A percentile compares a stretch with the other conserved stretches of the same genome.
Evolutionary conservation across 2,113 vertebrate genomes (phyloP).

Genomic region (Terrapene triunguis): DNA sequence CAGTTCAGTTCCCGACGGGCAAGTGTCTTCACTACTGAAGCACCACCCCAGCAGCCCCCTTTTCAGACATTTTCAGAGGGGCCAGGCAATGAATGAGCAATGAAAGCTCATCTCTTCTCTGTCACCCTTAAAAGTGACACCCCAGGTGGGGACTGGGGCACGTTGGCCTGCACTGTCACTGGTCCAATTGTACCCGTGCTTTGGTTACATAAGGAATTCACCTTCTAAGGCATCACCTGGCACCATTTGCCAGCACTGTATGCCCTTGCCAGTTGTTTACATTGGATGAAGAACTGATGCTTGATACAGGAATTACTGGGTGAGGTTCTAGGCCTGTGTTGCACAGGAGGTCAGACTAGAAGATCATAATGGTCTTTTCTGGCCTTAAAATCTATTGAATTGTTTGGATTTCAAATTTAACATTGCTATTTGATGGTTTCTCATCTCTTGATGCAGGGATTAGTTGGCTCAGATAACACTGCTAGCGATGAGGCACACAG

Average conservation of each 20-base stretch:
- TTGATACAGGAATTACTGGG: background rate
- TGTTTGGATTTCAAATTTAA: background rate
- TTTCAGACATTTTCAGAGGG: background rate
- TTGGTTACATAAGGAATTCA: background rate
- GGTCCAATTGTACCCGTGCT: background rate
- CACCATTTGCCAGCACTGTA: background rate
- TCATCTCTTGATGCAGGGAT: background rate
- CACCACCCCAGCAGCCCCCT: background rate
- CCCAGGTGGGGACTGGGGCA: background rate
- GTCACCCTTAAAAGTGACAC: fast-evolving
- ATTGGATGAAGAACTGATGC: background rate
- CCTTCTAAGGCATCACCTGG: background rate
- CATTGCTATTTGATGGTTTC: background rate
- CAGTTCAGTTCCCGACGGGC: background rate
- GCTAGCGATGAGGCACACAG: background rate
- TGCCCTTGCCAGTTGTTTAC: background rate
- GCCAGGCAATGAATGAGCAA: background rate
- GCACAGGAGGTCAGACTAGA: background rate
- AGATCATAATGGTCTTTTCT: background rate
- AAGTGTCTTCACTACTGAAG: background rate
- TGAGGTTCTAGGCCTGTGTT: background rate
- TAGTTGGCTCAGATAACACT: background rate
- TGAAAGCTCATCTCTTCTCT: background rate
- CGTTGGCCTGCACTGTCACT: background rate
- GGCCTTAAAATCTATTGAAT: background rate